A percentile compares a stretch with the other conserved stretches of the same genome.
phyloP scores from a whole-genome alignment of 2,113 vertebrate genomes.

The Psittacara wagleri region DNA sequence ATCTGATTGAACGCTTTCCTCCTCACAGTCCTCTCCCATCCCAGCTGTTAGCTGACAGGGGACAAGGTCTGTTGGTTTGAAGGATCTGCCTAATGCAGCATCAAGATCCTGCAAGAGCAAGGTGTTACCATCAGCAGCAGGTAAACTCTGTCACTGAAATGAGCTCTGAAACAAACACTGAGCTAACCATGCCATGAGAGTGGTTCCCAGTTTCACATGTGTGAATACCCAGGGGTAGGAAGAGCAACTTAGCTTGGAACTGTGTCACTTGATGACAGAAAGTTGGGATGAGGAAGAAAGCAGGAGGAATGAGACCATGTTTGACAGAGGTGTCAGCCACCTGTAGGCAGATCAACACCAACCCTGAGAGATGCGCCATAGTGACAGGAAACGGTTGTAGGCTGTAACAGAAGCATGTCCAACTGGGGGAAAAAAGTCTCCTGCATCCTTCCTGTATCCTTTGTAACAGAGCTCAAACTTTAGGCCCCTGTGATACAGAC shows the following conservation, averaged over 20 bases:
- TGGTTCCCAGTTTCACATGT: not conserved
- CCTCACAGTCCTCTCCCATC: not conserved
- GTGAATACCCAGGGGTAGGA: not conserved
- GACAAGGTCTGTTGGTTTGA: not conserved
- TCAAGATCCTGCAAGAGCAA: not conserved
- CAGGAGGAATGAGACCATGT: not conserved
- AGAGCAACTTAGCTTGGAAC: not conserved
- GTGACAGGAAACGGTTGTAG: fast-evolving
- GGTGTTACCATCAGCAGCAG: not conserved
- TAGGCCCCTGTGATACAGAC: not conserved
- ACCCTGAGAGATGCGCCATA: not conserved
- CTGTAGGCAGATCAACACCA: not conserved
- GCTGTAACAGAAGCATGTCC: not conserved
- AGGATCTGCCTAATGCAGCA: not conserved
- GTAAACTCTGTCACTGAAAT: not conserved
- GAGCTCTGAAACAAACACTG: not conserved
- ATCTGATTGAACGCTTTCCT: not conserved
- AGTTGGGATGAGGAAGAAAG: not conserved
- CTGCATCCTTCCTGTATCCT: not conserved
- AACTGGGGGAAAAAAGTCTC: not conserved
- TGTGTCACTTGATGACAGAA: not conserved
- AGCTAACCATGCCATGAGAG: not conserved
- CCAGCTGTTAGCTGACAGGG: not conserved
- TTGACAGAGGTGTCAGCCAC: not conserved
- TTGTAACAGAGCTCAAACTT: not conserved